Evolutionary conservation across 2,113 vertebrate genomes (phyloP), one percentile per base, ranked within the genome.

Genomic region (Salvelinus fontinalis): DNA sequence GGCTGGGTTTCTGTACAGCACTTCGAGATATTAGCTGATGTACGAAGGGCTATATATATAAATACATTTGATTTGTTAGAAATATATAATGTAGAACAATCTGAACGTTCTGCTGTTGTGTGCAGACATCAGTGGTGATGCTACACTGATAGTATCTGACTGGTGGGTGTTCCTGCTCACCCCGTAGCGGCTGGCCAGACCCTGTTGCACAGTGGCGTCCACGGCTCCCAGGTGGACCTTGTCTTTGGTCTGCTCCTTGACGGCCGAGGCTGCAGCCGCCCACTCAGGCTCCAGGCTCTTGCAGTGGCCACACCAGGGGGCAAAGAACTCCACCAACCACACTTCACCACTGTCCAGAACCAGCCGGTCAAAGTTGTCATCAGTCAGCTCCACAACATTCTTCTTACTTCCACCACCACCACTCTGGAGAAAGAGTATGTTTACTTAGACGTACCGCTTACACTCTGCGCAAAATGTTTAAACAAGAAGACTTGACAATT

Each of bases 241-340:
- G 39, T 97, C 97, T 79, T 98, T 96, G 0, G 97, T 98, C 78
- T 98, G 96, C 48, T 97, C 96, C 75, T 96, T 97, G 22, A 98
- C 93, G 67, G 96, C 95, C 0, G 95, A 74, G 64, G 97, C 97
- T 5, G 98, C 97, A 22, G 97, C 95, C 4, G 95, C 93, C 98
- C 98, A 99, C 85, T 98, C 97, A 2, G 97, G 97, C 89, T 99
- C 97, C 74, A 98, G 85, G 79, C 97, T 99, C 88, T 99, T 99
- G 93, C 98, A 99, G 89, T 99, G 98, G 83, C 97, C 98, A 92
- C 98, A 99, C 97, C 98, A 99, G 0, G 98, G 98, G 31, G 98
- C 97, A 29, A 97, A 99, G 68, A 99, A 99, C 84, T 99, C 98
- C 80, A 99, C 97, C 94, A 99, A 48, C 98, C 98, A 99, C 44